Evolutionary conservation across 2,797 vertebrate genomes (phyloP).

Genomic region (Enteromius mattozi): DNA sequence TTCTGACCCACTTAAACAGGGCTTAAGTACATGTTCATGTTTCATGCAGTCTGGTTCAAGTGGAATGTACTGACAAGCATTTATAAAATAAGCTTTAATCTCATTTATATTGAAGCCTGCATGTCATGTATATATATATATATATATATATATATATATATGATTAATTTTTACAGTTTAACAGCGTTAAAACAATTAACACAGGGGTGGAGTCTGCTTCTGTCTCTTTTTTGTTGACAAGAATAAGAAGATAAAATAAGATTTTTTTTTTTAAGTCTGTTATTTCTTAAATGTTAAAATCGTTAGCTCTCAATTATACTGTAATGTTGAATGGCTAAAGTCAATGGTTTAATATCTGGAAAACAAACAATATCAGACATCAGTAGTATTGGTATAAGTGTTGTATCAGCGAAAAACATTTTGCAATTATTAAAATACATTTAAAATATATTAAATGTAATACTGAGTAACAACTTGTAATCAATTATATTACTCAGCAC

Average conservation of each 20-base stretch:
- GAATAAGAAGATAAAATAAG: too few species aligned
- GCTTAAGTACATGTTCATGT: not conserved
- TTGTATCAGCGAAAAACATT: too few species aligned
- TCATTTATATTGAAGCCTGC: not conserved
- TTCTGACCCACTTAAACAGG: not conserved
- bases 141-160: too few species aligned
- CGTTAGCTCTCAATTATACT: not conserved
- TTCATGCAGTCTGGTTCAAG: not conserved
- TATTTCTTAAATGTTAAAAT: not conserved
- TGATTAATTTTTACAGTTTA: too few species aligned
- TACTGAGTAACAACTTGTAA: not conserved
- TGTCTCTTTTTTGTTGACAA: too few species aligned
- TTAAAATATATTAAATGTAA: not conserved
- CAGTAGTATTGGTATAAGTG: not conserved
- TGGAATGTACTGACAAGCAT: not conserved
- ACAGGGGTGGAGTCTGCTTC: too few species aligned
- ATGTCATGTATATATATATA: not conserved
- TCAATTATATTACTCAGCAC: not conserved
- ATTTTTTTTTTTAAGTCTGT: too few species aligned
- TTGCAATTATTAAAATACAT: not conserved
- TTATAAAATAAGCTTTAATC: not conserved
- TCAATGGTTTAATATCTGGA: not conserved
- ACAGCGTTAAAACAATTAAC: too few species aligned
- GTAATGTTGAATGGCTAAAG: not conserved
- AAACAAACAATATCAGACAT: not conserved